Conservation (phyloP, 2,113 vertebrate genomes). For the Sander vitreus region DNA sequence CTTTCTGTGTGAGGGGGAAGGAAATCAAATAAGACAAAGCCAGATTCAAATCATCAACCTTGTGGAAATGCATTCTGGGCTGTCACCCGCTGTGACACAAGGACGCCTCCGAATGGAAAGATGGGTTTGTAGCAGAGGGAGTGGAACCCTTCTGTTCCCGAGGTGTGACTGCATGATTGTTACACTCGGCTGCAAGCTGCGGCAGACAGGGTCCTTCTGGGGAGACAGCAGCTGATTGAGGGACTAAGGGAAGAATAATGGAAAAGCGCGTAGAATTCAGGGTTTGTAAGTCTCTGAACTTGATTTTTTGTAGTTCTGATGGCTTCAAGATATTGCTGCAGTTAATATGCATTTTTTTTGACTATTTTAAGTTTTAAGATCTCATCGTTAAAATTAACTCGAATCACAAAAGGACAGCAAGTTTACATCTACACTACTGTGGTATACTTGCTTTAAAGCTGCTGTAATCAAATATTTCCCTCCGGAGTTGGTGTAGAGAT, state of each 20-base stretch:
- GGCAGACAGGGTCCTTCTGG: conserved; percentile 58
- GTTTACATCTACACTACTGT: not conserved
- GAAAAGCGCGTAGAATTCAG: not conserved
- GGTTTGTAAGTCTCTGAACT: not conserved
- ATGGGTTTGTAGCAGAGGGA: conserved; percentile 31
- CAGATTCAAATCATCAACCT: conserved; percentile 31
- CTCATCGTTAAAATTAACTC: not conserved
- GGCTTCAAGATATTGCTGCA: not conserved
- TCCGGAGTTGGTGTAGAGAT: not conserved
- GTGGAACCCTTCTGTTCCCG: conserved; percentile 51
- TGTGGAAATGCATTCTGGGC: conserved; percentile 35
- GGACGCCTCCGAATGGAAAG: conserved; percentile 39
- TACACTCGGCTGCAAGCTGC: conserved; percentile 63
- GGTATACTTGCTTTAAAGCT: not conserved
- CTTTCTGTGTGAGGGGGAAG: not conserved
- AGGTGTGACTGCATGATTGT: conserved; percentile 73
- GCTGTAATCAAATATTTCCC: not conserved
- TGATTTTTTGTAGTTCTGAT: not conserved
- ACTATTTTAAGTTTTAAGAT: too few relatives aligned
- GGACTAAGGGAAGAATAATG: not conserved
- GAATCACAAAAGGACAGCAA: not conserved
- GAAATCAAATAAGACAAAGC: conserved; percentile 13
- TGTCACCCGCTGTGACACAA: conserved; percentile 40
- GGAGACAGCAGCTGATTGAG: conserved; percentile 58
- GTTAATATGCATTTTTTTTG: not conserved